Evolutionary conservation across 2,888 invertebrate genomes (phyloP).

Genomic region (Heliconius charithonia): DNA sequence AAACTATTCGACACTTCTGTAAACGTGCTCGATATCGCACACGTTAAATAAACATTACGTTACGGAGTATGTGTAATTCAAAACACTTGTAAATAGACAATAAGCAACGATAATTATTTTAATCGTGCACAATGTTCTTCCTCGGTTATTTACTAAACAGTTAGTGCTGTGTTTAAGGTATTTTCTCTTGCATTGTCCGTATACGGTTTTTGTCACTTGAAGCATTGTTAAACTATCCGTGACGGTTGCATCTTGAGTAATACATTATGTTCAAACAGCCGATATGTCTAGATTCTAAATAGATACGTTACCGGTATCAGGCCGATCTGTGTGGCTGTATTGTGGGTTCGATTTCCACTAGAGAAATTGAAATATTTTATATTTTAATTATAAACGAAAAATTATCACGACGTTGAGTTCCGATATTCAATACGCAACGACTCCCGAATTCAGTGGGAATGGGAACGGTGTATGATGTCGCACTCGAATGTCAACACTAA

Average conservation of each 20-base stretch:
- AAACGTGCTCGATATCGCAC: neutral
- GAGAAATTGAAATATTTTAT: too few relatives aligned
- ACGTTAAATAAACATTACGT: slow-evolving; percentile 4
- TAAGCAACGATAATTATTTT: slow-evolving; percentile 33
- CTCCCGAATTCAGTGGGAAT: too few relatives aligned
- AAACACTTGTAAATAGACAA: neutral
- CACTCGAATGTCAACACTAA: too few relatives aligned
- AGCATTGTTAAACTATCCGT: slow-evolving; percentile 29
- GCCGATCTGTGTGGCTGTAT: too few relatives aligned
- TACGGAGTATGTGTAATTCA: neutral
- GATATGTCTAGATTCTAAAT: neutral
- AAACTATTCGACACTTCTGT: neutral
- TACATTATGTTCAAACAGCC: neutral
- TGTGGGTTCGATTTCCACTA: too few relatives aligned
- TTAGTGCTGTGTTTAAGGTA: slow-evolving; percentile 24
- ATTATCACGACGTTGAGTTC: too few relatives aligned
- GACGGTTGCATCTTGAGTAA: slow-evolving; percentile 13
- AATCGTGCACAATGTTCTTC: slow-evolving; percentile 25
- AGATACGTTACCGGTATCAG: neutral
- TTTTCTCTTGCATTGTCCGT: slow-evolving; percentile 38
- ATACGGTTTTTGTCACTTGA: slow-evolving; percentile 25
- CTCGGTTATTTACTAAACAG: slow-evolving; percentile 39
- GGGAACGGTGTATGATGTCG: too few relatives aligned
- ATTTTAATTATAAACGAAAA: too few relatives aligned
- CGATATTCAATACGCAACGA: too few relatives aligned